These are phyloP conservation scores for Pissodes strobi DNA, from an alignment of 1,140 invertebrate genomes.

Conservation along the genomic window DNA sequence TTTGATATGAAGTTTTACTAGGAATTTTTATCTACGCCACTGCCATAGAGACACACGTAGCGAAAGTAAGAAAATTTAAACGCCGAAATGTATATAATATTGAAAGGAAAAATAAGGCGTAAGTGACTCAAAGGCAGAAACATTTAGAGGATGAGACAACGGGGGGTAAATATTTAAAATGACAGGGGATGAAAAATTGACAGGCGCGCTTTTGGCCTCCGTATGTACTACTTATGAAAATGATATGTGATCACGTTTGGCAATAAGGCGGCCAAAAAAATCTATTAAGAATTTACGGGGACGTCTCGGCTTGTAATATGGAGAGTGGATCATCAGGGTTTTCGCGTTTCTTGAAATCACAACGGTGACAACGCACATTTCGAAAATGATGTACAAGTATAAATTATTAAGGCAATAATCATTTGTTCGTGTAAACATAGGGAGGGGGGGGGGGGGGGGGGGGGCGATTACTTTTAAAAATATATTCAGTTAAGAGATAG, in stretches of 20 bases:
- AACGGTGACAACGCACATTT: no score
- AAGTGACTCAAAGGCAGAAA: constrained; percentile 26
- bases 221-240: constrained; percentile 20
- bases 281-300: constrained; percentile 18
- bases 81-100: constrained; percentile 22
- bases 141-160: constrained; percentile 26
- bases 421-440: no score
- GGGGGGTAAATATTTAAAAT: constrained; percentile 30
- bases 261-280: constrained; percentile 13
- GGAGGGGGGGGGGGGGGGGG: no score
- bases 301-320: no score
- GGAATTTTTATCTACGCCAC: background rate
- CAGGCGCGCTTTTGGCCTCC: background rate
- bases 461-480: no score
- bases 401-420: no score
- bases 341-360: no score
- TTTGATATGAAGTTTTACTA: no score
- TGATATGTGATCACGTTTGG: constrained; percentile 27
- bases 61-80: constrained; percentile 16
- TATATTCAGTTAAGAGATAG: no score
- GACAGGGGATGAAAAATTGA: constrained; percentile 29
- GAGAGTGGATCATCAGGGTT: no score
- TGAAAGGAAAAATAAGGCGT: constrained; percentile 20
- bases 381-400: no score
- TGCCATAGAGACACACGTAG: background rate